Base-by-base conservation (phyloP, 30 jellyfish, hydroid and myxozoan species). In the Turritopsis dohrnii region DNA sequence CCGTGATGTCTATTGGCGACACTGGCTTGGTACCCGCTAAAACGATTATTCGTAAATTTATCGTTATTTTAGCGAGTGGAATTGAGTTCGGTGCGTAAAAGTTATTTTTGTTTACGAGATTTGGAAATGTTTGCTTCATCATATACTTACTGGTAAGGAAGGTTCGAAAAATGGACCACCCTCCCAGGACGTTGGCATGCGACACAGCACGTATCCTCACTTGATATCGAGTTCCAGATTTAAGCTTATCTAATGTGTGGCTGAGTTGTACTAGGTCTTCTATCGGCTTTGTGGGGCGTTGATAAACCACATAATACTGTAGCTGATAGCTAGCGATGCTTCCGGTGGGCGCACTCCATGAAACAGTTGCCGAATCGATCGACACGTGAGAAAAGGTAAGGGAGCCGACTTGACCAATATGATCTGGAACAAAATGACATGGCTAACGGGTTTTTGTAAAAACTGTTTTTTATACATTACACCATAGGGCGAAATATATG, bases 21-120 rank as follows among this genome's bases (percentile, higher is more conserved):
- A 74, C 83, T 0, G 83, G 83, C 23, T 74, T 74, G 18, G 83
- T 28, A 7, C 83, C 83, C 16, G 65, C 83, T 74, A 29, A 21
- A 29, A 23, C 19, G 0, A 69, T 69, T 27, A 7, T 8, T n/a
- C 22, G 19, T 69, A 27, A 0, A 3, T 3, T 41, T 41, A 3
- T 41, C 5, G 5, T 3, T 41, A 3, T 41, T 41, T 13, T 41
- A 13, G 5, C 60, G 13, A 41, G 60, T 41, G 60, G 13, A n/a
- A n/a, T n/a, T n/a, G n/a, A n/a, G n/a, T n/a, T n/a, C 60, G 13
- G 60, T 41, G 9, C 60, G 60, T 41, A 3, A 41, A 41, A 41
- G 13, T 41, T 41, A 41, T 41, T 41, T n/a, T n/a, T n/a, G n/a
- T n/a, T n/a, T n/a, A n/a, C n/a, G n/a, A n/a, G n/a, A n/a, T n/a